phyloP scores from a whole-genome alignment of 2,797 vertebrate species.

The Euphonia xanthogaster region DNA sequence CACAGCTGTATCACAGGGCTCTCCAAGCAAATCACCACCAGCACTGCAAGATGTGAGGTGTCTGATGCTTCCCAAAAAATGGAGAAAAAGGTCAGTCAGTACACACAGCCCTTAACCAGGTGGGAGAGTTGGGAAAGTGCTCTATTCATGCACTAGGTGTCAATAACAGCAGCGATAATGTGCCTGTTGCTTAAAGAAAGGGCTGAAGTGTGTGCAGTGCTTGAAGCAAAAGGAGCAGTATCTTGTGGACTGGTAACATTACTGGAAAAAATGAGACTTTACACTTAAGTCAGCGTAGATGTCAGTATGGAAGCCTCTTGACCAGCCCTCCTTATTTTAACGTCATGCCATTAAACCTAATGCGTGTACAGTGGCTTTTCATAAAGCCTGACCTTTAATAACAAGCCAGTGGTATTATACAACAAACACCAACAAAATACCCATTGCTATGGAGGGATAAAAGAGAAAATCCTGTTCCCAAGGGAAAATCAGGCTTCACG shows the following conservation, averaged over 20 bases:
- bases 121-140: neutral
- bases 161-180: rapidly evolving
- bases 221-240: neutral
- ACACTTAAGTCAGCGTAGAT: neutral
- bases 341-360: neutral
- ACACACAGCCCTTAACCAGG: neutral
- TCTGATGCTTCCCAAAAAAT: rapidly evolving
- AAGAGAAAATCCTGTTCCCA: neutral
- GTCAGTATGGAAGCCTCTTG: neutral
- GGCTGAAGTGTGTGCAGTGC: neutral
- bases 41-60: neutral
- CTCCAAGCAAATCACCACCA: neutral
- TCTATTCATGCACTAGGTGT: neutral
- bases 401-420: neutral
- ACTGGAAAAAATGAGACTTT: neutral
- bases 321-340: neutral
- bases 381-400: conserved; percentile 30
- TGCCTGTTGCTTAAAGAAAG: neutral
- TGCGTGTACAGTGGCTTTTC: neutral
- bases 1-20: neutral
- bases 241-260: neutral
- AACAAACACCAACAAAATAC: conserved; percentile 4
- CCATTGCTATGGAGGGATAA: rapidly evolving
- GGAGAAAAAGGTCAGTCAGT: neutral
- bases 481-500: neutral